phyloP scores from a whole-genome alignment of 2,113 vertebrate genomes.

The Muntiacus muntjak region DNA sequence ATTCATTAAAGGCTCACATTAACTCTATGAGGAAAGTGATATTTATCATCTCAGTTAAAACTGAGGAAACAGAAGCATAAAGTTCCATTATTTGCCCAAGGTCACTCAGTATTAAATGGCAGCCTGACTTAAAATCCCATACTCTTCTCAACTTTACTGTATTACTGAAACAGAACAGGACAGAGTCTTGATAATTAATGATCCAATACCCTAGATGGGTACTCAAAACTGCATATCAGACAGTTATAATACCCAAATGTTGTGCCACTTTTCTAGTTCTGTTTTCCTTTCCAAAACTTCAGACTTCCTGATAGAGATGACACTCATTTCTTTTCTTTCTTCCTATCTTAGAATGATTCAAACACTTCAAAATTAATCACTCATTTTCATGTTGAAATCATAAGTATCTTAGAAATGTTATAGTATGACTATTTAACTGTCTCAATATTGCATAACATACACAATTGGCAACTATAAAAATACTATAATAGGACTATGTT shows the following conservation, averaged over 20 bases:
- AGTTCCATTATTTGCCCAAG: background rate
- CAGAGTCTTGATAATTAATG: background rate
- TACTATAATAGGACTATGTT: background rate
- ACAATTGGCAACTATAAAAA: background rate
- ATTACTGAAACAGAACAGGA: background rate
- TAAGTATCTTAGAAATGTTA: conserved; percentile 6
- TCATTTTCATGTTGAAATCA: conserved; percentile 16
- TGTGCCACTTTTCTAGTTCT: background rate
- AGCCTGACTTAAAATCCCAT: background rate
- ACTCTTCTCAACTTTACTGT: background rate
- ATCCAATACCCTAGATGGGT: background rate
- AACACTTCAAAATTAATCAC: conserved; percentile 13
- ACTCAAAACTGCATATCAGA: background rate
- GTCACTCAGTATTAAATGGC: background rate
- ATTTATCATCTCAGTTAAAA: conserved; percentile 18
- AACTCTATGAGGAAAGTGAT: background rate
- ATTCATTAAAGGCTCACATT: background rate
- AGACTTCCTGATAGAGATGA: background rate
- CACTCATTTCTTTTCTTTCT: background rate
- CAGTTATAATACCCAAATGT: background rate
- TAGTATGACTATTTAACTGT: background rate
- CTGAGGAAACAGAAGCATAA: background rate
- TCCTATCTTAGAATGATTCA: conserved; percentile 1
- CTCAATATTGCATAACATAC: background rate
- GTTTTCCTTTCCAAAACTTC: background rate